Percentiles rank a stretch among this genome's conserved stretches.
phyloP scores from a whole-genome alignment of 2,797 vertebrate species.

The Gallinago nigripennis region DNA sequence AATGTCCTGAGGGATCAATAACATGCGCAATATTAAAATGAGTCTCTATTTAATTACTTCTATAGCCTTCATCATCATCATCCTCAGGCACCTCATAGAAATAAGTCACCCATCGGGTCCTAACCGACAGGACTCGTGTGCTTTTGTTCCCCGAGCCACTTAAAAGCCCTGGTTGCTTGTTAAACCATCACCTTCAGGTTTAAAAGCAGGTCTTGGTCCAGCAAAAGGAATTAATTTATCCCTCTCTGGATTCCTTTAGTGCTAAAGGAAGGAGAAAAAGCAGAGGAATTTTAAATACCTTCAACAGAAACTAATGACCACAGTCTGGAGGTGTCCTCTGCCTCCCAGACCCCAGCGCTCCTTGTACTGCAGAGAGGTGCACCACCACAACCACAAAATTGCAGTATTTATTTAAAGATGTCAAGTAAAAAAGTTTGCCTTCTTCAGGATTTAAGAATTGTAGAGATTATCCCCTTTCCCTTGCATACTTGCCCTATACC shows the following conservation, averaged over 20 bases:
- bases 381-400: accelerated
- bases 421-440: not conserved
- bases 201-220: not conserved
- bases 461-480: not conserved
- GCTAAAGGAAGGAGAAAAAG: not conserved
- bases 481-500: accelerated
- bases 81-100: not conserved
- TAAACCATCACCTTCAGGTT: not conserved
- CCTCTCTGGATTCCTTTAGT: not conserved
- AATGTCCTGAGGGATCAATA: not conserved
- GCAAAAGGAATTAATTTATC: not conserved
- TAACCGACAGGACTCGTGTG: not conserved
- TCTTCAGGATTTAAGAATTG: not conserved
- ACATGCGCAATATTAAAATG: not conserved
- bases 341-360: not conserved
- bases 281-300: not conserved
- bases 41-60: not conserved
- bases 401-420: no score
- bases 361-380: accelerated
- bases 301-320: accelerated
- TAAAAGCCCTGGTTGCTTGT: not conserved
- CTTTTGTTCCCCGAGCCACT: not conserved
- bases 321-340: not conserved
- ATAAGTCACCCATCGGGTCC: not conserved
- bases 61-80: not conserved